Base-by-base conservation (phyloP, 2,113 vertebrate genomes). In the Tylochromis polylepis region DNA sequence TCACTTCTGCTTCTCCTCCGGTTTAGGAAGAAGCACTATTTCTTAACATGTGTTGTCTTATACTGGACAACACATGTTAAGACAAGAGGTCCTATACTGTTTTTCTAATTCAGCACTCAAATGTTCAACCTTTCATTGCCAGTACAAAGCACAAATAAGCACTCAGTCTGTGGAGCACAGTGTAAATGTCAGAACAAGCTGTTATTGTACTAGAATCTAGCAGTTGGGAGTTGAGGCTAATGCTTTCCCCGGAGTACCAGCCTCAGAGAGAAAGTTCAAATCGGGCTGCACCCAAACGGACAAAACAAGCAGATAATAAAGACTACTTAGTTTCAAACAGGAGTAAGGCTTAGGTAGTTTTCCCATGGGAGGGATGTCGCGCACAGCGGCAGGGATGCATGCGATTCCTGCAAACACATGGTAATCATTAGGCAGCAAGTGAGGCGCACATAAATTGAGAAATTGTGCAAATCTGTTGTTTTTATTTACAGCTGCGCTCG, bases 401-500 rank as follows among this genome's bases (percentile, higher is more conserved):
- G 87, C 59, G 65, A 51, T 86, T 43, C 51, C 65, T 43, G 18
- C 29, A 11, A 43, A 91, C 95, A 96, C 89, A 90, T 95, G 96
- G 92, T 62, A 94, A 84, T 90, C 86, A 95, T 96, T 96, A 95
- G 55, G 79, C 16, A 77, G 82, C 89, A 78, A 91, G 86, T 86
- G 53, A 49, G 87, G 87, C 11, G 3, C 87, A 87, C 84, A 85
- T 92, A 93, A 94, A 93, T 82, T 38, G 80, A 84, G 77, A 85
- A 82, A 79, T 24, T 81, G 85, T 88, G 86, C 83, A 88, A 93
- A 91, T 92, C 60, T 56, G 57, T 90, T 89, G 89, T 92, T 95
- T 89, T 89, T 80, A 85, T 89, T 83, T n/a, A 20, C 59, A 57
- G 24, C 8, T 24, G 79, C 34, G 84, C 75, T 89, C 34, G 8